These are phyloP conservation scores for Denticeps clupeoides DNA, from an alignment of 2,797 vertebrate genomes.

Conservation along the genomic window DNA sequence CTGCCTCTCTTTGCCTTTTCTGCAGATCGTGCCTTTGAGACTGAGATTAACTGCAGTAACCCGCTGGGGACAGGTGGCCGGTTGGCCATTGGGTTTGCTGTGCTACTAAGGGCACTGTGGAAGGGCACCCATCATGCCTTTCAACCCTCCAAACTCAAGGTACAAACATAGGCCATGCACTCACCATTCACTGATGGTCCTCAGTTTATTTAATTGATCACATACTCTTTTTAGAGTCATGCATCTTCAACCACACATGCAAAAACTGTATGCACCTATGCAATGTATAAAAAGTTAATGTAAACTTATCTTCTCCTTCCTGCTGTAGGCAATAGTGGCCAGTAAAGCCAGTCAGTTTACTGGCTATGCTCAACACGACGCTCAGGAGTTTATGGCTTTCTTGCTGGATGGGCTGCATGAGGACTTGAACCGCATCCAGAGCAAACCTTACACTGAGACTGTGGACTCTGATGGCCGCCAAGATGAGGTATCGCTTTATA, in stretches of 20 bases:
- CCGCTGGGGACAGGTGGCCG: slow-evolving; percentile 88
- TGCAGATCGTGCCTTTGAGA: slow-evolving; percentile 86
- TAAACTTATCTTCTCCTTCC: background rate
- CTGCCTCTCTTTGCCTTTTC: background rate
- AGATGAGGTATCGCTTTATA: slow-evolving; percentile 70
- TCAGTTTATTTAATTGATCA: no score
- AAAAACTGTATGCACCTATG: no score
- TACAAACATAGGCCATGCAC: slow-evolving; percentile 30
- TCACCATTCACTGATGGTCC: no score
- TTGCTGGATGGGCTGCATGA: slow-evolving; percentile 90
- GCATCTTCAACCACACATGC: no score
- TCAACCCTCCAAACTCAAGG: slow-evolving; percentile 96
- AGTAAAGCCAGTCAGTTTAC: slow-evolving; percentile 98
- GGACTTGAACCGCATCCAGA: slow-evolving; percentile 95
- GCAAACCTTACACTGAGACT: slow-evolving; percentile 90
- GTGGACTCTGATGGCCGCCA: slow-evolving; percentile 75
- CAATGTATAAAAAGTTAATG: no score
- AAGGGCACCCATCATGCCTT: slow-evolving; percentile 97
- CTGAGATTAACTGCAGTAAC: slow-evolving; percentile 93
- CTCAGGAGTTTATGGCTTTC: slow-evolving; percentile 99
- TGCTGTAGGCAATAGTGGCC: slow-evolving; percentile 83
- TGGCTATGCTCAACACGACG: slow-evolving; percentile 94
- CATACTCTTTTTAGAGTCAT: no score
- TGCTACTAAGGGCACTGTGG: slow-evolving; percentile 86
- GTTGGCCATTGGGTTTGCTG: slow-evolving; percentile 88